Evolutionary conservation across 2,113 vertebrate genomes (phyloP).

Genomic region (Sinocyclocheilus maitianheensis): DNA sequence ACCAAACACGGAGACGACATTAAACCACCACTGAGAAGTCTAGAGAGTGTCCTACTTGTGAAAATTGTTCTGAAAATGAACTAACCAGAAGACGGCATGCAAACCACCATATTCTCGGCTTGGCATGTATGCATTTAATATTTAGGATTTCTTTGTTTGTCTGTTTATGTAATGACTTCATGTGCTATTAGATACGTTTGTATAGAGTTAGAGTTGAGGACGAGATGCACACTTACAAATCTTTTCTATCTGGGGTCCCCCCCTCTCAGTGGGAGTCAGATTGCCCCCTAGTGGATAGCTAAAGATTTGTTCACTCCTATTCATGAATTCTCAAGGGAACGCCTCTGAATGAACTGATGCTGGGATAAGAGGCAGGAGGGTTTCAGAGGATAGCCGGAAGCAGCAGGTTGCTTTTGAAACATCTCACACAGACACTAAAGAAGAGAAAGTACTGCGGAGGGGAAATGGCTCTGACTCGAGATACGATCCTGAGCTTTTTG

Average conservation of each 20-base stretch:
- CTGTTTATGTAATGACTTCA: not conserved
- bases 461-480: conserved; percentile 79
- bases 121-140: too few relatives aligned
- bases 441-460: not conserved
- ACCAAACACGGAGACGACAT: not conserved
- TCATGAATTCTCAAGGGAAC: too few relatives aligned
- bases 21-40: not conserved
- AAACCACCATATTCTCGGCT: too few relatives aligned
- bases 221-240: not conserved
- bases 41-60: not conserved
- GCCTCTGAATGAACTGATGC: not conserved
- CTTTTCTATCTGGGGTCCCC: too few relatives aligned
- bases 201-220: too few relatives aligned
- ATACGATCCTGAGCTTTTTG: conserved; percentile 80
- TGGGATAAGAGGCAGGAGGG: not conserved
- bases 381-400: conserved; percentile 68
- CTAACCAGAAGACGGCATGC: not conserved
- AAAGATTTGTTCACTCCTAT: too few relatives aligned
- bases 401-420: conserved; percentile 68
- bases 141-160: too few relatives aligned
- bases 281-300: too few relatives aligned
- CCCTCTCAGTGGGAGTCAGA: too few relatives aligned
- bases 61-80: not conserved
- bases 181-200: not conserved
- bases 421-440: not conserved